Evolutionary conservation across 2,888 invertebrate genomes (phyloP).

Genomic region (Seira musarum): DNA sequence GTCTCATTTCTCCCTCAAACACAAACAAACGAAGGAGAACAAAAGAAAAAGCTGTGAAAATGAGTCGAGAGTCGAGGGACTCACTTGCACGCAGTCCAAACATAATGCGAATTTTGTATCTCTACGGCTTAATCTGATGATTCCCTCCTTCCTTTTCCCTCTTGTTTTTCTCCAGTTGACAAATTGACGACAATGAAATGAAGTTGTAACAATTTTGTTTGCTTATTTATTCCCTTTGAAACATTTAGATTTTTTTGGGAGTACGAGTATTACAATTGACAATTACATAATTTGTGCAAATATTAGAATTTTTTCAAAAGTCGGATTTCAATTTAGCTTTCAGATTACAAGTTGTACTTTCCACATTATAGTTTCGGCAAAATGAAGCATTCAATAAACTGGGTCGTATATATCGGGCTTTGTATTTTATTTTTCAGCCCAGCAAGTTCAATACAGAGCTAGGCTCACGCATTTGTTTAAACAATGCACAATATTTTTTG

Average conservation of each 20-base stretch:
- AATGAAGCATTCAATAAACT: too few species aligned
- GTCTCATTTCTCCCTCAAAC: constrained; percentile 6
- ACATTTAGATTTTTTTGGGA: not conserved
- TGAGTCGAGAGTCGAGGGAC: not conserved
- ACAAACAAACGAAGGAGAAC: not conserved
- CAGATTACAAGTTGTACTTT: not conserved
- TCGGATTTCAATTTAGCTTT: not conserved
- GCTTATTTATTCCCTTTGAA: constrained; percentile 3
- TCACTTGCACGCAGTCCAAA: too few species aligned
- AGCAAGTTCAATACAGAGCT: too few species aligned
- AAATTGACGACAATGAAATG: constrained; percentile 16
- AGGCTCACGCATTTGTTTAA: not conserved
- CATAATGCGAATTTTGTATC: too few species aligned
- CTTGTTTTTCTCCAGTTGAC: not conserved
- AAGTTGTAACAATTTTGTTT: constrained; percentile 1
- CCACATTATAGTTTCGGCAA: too few species aligned
- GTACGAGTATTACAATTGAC: not conserved
- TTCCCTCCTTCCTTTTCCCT: not conserved
- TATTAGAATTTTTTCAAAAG: not conserved
- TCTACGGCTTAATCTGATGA: too few species aligned
- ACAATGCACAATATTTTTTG: not conserved
- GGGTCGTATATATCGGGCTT: too few species aligned
- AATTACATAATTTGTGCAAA: not conserved
- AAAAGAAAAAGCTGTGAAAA: not conserved
- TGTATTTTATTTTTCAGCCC: not conserved